Conservation (phyloP, 2,797 vertebrate genomes). For the Micromesistius poutassou region DNA sequence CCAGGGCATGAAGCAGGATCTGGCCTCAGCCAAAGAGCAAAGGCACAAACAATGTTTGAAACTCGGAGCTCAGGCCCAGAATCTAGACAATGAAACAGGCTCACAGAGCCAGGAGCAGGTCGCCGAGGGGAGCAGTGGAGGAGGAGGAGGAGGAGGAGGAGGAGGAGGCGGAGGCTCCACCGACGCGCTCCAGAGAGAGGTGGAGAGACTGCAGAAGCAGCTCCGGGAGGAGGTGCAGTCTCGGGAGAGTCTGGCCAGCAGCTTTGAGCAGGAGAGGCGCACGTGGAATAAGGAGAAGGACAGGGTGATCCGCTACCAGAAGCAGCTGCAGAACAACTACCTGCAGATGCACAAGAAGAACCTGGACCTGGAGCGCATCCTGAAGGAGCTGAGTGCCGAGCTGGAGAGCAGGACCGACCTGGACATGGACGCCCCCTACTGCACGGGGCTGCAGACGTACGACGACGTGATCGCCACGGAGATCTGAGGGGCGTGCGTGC, state of each 20-base stretch:
- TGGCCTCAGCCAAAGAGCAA: slow-evolving; percentile 67
- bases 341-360: slow-evolving; percentile 94
- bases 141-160: slow-evolving; percentile 4
- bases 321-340: slow-evolving; percentile 96
- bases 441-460: slow-evolving; percentile 81
- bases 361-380: slow-evolving; percentile 87
- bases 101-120: slow-evolving; percentile 15
- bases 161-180: slow-evolving; percentile 30
- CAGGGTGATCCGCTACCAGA: slow-evolving; percentile 95
- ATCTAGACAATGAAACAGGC: slow-evolving; percentile 31
- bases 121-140: slow-evolving; percentile 16
- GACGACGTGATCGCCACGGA: slow-evolving; percentile 92
- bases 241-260: slow-evolving; percentile 80
- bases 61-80: slow-evolving; percentile 41
- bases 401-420: slow-evolving; percentile 80
- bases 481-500: slow-evolving; percentile 73
- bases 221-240: slow-evolving; percentile 80
- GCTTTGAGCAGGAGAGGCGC: slow-evolving; percentile 86
- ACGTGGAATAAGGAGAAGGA: slow-evolving; percentile 95
- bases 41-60: slow-evolving; percentile 55
- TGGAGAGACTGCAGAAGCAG: slow-evolving; percentile 82
- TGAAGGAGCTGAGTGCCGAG: slow-evolving; percentile 82
- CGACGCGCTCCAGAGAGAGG: slow-evolving; percentile 70
- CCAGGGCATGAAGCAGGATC: slow-evolving; percentile 76
- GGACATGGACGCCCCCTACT: slow-evolving; percentile 66